Percentiles rank a stretch among this genome's conserved stretches.
phyloP scores from a whole-genome alignment of 2,888 invertebrate genomes.

The Atrina japonica region DNA sequence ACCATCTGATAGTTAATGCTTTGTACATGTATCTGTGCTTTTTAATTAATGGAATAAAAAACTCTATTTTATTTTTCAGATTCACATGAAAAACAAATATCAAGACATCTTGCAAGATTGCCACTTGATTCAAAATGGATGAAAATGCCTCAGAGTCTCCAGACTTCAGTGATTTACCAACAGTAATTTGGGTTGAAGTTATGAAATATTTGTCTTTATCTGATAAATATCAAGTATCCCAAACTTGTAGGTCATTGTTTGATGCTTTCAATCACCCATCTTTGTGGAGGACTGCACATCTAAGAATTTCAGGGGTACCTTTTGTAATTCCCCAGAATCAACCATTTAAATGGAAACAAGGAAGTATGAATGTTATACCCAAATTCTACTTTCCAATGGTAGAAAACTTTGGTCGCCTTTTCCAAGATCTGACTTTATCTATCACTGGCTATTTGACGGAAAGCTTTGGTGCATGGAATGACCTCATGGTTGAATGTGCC shows the following conservation, averaged over 20 bases:
- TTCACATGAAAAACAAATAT: too few relatives aligned
- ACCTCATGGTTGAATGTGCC: conserved; percentile 58
- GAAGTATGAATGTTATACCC: too few relatives aligned
- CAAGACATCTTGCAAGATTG: too few relatives aligned
- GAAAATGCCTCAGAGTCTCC: too few relatives aligned
- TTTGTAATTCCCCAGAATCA: too few relatives aligned
- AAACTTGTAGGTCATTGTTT: conserved; percentile 63
- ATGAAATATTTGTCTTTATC: conserved; percentile 60
- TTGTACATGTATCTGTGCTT: too few relatives aligned
- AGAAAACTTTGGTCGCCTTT: conserved; percentile 66
- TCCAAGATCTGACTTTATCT: conserved; percentile 66
- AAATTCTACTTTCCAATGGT: conserved; percentile 53
- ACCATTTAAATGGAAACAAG: too few relatives aligned
- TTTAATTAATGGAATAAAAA: too few relatives aligned
- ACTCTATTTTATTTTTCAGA: too few relatives aligned
- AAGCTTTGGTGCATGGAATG: conserved; percentile 51
- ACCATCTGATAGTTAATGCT: too few relatives aligned
- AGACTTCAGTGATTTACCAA: conserved; percentile 68
- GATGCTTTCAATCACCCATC: conserved; percentile 71
- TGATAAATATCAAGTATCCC: conserved; percentile 58
- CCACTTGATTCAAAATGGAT: too few relatives aligned
- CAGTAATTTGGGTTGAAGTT: conserved; percentile 67
- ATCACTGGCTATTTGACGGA: conserved; percentile 58
- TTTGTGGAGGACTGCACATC: conserved; percentile 69
- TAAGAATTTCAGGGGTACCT: too few relatives aligned